Conservation (phyloP, 2,113 vertebrate species). For the Plectropomus leopardus region DNA sequence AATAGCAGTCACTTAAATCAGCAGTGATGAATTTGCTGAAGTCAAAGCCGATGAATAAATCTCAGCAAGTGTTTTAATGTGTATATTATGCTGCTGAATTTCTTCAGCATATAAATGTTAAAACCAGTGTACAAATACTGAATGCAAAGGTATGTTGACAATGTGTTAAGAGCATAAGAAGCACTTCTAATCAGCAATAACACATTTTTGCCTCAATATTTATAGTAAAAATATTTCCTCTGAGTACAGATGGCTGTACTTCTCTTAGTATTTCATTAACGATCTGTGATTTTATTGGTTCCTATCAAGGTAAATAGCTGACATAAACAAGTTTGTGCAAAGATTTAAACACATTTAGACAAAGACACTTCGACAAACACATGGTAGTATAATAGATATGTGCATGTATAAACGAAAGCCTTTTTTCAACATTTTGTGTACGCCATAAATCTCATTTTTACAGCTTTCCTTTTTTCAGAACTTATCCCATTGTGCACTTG, state of each 20-base stretch:
- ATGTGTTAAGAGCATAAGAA: neutral
- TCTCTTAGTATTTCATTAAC: no score
- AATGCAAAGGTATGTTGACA: neutral
- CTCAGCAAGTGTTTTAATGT: slow-evolving; percentile 1
- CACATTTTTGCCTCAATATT: neutral
- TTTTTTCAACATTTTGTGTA: neutral
- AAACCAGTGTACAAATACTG: neutral
- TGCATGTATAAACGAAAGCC: neutral
- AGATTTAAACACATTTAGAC: no score
- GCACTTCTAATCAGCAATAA: neutral
- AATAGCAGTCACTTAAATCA: slow-evolving; percentile 40
- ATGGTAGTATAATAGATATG: neutral
- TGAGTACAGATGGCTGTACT: neutral
- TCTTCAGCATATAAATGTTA: neutral
- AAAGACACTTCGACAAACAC: neutral
- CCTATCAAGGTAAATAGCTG: no score
- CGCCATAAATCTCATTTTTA: slow-evolving; percentile 21
- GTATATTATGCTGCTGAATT: neutral
- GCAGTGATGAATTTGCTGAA: slow-evolving; percentile 28
- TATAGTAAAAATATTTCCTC: neutral
- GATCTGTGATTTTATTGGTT: no score
- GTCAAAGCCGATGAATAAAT: slow-evolving; percentile 22
- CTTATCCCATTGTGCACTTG: slow-evolving; percentile 61
- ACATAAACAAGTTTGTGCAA: no score
- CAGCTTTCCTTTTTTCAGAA: slow-evolving; percentile 39